Evolutionary conservation across 2,797 vertebrate genomes (phyloP).

Genomic region (Heliangelus exortis): DNA sequence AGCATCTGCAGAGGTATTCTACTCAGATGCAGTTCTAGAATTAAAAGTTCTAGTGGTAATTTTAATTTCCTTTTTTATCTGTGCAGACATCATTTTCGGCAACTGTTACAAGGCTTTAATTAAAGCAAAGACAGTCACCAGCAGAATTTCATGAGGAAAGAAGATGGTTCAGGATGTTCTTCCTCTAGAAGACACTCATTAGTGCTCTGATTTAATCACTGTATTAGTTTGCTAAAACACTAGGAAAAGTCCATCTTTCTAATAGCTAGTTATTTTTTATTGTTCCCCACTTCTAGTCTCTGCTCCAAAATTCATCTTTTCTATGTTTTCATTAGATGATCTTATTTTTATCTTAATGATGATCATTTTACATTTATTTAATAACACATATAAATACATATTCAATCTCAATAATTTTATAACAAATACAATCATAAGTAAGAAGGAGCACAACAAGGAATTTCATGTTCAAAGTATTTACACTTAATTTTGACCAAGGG

Average conservation of each 20-base stretch:
- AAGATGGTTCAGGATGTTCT: background rate
- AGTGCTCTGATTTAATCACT: background rate
- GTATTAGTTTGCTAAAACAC: background rate
- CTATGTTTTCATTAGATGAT: background rate
- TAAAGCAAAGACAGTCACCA: constrained; percentile 8
- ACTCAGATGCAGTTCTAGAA: background rate
- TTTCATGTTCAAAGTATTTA: background rate
- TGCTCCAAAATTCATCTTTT: background rate
- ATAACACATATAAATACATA: background rate
- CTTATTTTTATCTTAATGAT: background rate
- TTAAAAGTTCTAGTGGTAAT: background rate
- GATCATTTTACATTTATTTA: background rate
- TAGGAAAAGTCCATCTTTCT: background rate
- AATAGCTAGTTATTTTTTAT: background rate
- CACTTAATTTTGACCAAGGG: background rate
- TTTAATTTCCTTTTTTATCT: background rate
- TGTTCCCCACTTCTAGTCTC: background rate
- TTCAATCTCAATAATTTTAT: background rate
- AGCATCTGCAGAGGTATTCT: background rate
- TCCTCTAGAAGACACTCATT: background rate
- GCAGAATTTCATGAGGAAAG: background rate
- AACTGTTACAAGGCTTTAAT: background rate
- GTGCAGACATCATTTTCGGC: background rate
- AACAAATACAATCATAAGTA: background rate
- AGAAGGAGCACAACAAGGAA: background rate